These are phyloP conservation scores for Acipenser oxyrinchus DNA, from an alignment of 2,797 vertebrate genomes.

Conservation along the genomic window DNA sequence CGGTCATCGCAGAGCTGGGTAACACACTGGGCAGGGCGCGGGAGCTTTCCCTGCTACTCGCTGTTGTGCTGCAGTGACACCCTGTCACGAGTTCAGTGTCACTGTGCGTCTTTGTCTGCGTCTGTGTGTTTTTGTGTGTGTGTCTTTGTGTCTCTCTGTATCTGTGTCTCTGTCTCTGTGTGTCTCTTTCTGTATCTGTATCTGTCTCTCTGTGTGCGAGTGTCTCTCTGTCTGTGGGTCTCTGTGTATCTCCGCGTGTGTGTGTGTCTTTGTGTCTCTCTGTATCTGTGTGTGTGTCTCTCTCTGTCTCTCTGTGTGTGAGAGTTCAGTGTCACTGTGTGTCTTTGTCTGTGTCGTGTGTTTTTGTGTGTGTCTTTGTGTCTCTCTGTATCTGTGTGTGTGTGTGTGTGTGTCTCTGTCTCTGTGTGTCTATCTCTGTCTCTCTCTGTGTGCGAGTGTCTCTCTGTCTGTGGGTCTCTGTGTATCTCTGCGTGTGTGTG, in stretches of 20 bases:
- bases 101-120: background rate
- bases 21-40: too few relatives aligned
- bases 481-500: background rate
- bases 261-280: too few relatives aligned
- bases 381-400: background rate
- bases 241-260: background rate
- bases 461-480: background rate
- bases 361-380: background rate
- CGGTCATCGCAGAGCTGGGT: too few relatives aligned
- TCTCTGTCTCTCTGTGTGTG: too few relatives aligned
- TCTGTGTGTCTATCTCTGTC: background rate
- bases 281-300: too few relatives aligned
- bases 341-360: constrained; percentile 7
- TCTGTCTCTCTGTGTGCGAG: background rate
- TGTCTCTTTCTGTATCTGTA: background rate
- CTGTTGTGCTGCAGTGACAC: too few relatives aligned
- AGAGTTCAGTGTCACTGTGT: background rate
- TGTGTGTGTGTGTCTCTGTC: background rate
- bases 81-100: background rate
- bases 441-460: background rate
- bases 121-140: constrained; percentile 1
- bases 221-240: background rate
- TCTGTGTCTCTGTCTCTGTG: too few relatives aligned
- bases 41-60: too few relatives aligned
- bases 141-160: background rate